Base-by-base conservation (phyloP, 2,888 invertebrate species). In the Amaurobius ferox region DNA sequence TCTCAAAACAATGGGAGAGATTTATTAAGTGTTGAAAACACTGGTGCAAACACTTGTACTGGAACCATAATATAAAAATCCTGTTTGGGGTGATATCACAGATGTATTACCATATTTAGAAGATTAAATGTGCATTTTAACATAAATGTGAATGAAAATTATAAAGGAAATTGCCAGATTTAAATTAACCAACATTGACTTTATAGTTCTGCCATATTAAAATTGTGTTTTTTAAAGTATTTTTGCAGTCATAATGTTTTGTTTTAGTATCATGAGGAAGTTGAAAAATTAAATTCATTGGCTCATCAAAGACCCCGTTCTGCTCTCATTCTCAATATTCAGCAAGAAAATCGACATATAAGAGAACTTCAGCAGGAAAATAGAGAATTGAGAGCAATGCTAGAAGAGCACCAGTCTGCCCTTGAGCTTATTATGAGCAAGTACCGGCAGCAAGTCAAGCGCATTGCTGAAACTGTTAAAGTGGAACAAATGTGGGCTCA, bases 361-460 rank as follows among this genome's bases (percentile, higher is more conserved):
- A 93, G 96, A 88, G 96, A 97, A 91, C 95, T 98, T 23, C 96
- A 98, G 90, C 95, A 96, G 89, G 98, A 98, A 91, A 98, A 98
- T 92, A 94, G 95, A 66, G 97, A 98, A 91, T 93, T 98, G 23
- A 93, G 96, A 90, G 94, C 95, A 76, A 95, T 97, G 26, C 92
- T 99, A 68, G 98, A 98, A 91, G 98, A 98, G 90, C 97, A 98
- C 91, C 97, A 98, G 91, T 95, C 95, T 88, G 97, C 97, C 3
- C 93, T 98, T 89, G 98, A 98, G 91, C 94, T 97, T 89, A 97
- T 98, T 90, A 99, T 99, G 98, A 95, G 96, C 86, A 98, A 98
- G 92, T 98, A 98, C 91, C 71, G 89, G 26, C 73, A 80, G 48
- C 89, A 89, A 71, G 79, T 88, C 1, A 72, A 72, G n/a, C 48